Evolutionary conservation across 1,140 invertebrate species (phyloP).

Genomic region (Dryas iulia): DNA sequence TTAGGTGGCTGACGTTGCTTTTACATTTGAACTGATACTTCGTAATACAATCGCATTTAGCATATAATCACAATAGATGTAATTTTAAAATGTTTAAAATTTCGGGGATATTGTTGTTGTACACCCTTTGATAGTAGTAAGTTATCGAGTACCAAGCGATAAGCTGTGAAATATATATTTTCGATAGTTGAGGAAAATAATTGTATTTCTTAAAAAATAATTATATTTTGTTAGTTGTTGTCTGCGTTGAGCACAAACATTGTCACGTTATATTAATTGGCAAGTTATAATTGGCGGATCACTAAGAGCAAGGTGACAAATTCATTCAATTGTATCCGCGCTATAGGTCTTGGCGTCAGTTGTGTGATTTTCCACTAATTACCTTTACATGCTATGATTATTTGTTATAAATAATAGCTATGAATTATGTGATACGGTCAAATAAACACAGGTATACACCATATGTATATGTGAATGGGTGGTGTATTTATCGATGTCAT

Average conservation of each 20-base stretch:
- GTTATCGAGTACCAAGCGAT: background rate
- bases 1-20: conserved; percentile 10
- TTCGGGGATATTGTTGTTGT: background rate
- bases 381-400: background rate
- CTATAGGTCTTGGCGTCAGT: background rate
- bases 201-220: background rate
- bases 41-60: conserved; percentile 2
- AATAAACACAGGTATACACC: background rate
- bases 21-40: conserved; percentile 4
- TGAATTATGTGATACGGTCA: background rate
- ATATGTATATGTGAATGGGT: background rate
- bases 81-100: background rate
- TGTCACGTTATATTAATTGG: background rate
- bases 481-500: background rate
- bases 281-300: background rate
- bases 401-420: background rate
- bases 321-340: background rate
- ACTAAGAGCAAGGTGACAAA: background rate
- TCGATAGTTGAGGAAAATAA: background rate
- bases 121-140: background rate
- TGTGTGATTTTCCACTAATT: background rate
- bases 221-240: background rate
- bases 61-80: conserved; percentile 1
- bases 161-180: background rate
- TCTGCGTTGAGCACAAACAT: background rate